A percentile compares a stretch with the other conserved stretches of the same genome.
Evolutionary conservation across 2,888 invertebrate species (phyloP).

Genomic region (Cantharis lateralis): DNA sequence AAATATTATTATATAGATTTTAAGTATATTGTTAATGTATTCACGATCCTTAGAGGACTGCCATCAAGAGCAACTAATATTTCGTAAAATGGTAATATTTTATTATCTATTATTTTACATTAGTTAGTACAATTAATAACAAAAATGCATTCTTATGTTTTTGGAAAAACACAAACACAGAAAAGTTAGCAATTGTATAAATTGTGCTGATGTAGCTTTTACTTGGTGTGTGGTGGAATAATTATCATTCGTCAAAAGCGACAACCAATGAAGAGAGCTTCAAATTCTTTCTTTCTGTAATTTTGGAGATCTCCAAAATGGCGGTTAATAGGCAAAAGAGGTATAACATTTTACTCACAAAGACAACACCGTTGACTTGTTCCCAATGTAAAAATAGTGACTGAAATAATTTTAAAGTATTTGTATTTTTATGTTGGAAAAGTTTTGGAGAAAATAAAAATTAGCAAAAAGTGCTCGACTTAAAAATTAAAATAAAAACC

Average conservation of each 20-base stretch:
- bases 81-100: too few relatives aligned
- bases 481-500: too few relatives aligned
- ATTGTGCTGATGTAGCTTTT: neutral
- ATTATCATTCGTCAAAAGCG: neutral
- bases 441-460: neutral
- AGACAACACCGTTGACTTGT: conserved; percentile 19
- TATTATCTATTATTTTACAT: too few relatives aligned
- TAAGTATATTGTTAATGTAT: neutral
- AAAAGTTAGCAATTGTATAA: neutral
- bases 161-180: neutral
- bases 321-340: neutral
- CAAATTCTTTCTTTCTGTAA: neutral
- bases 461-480: too few relatives aligned
- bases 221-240: too few relatives aligned
- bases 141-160: neutral
- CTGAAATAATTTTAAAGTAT: conserved; percentile 13
- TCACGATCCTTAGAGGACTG: neutral
- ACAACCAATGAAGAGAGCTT: neutral
- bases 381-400: conserved; percentile 17
- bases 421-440: neutral
- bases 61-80: too few relatives aligned
- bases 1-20: neutral
- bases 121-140: too few relatives aligned
- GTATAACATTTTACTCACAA: conserved; percentile 11
- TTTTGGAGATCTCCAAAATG: neutral